Conservation (phyloP, 2,797 vertebrate species). For the Ispidina lecontei region DNA sequence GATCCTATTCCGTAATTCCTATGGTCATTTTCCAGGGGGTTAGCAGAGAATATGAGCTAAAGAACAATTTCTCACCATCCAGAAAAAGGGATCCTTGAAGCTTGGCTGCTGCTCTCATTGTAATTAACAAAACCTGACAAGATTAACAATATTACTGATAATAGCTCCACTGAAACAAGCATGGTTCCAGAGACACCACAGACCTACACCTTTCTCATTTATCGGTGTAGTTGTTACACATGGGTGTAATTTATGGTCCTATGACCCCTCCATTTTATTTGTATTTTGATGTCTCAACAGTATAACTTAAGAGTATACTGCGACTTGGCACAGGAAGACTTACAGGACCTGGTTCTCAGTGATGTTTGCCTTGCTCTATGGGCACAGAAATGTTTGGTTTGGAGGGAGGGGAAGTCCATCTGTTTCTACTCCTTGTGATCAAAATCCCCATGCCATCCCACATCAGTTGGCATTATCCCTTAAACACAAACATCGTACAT, state of each 20-base stretch:
- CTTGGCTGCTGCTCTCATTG: not conserved
- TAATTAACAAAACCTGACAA: not conserved
- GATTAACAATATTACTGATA: fast-evolving
- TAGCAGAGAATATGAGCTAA: not conserved
- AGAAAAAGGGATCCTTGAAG: not conserved
- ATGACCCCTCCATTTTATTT: not conserved
- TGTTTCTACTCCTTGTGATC: not conserved
- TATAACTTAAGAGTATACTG: not conserved
- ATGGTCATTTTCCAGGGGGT: not conserved
- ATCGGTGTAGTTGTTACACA: not conserved
- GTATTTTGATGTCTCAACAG: not conserved
- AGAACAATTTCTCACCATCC: not conserved
- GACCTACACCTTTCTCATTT: not conserved
- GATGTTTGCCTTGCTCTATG: not conserved
- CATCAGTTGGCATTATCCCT: not conserved
- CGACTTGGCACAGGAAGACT: not conserved
- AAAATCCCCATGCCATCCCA: not conserved
- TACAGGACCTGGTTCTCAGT: not conserved
- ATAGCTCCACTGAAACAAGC: not conserved
- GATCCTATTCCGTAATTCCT: not conserved
- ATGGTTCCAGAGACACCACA: not conserved
- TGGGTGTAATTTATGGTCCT: not conserved
- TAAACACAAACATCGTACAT: fast-evolving
- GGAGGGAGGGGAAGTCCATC: not conserved
- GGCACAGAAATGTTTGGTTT: fast-evolving